Percentiles rank a stretch among this genome's conserved stretches.
phyloP scores from a whole-genome alignment of 2,888 invertebrate genomes.

The Pycnomerus fuliginosus region DNA sequence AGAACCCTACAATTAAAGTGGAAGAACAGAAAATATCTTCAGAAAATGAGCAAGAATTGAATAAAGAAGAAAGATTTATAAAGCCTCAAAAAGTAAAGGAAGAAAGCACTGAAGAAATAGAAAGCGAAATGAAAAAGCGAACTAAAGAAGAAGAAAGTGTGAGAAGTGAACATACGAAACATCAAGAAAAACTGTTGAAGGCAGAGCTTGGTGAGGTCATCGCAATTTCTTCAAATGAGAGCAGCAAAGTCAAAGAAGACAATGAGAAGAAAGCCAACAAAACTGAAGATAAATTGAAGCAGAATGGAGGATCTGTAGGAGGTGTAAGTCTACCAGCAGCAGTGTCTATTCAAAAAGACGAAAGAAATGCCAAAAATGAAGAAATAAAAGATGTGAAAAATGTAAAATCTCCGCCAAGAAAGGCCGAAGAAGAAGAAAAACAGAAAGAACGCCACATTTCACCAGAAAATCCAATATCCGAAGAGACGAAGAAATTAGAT shows the following conservation, averaged over 20 bases:
- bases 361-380: too few relatives aligned
- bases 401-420: background rate
- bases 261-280: constrained; percentile 1
- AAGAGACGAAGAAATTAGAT: too few relatives aligned
- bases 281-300: background rate
- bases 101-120: background rate
- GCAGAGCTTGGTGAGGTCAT: constrained; percentile 1
- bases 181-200: constrained; percentile 7
- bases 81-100: background rate
- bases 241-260: background rate
- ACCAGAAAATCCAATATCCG: too few relatives aligned
- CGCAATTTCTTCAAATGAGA: background rate
- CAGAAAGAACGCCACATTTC: too few relatives aligned
- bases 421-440: too few relatives aligned
- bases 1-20: background rate
- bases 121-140: background rate
- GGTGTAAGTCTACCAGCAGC: too few relatives aligned
- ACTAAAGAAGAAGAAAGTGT: background rate
- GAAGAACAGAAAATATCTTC: background rate
- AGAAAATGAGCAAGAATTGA: background rate
- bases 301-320: background rate
- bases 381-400: background rate
- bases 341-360: too few relatives aligned
- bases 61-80: background rate
- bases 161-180: too few relatives aligned